These are phyloP conservation scores for Typhlichthys eigenmanni DNA, from an alignment of 2,797 vertebrate species.

Conservation along the genomic window DNA sequence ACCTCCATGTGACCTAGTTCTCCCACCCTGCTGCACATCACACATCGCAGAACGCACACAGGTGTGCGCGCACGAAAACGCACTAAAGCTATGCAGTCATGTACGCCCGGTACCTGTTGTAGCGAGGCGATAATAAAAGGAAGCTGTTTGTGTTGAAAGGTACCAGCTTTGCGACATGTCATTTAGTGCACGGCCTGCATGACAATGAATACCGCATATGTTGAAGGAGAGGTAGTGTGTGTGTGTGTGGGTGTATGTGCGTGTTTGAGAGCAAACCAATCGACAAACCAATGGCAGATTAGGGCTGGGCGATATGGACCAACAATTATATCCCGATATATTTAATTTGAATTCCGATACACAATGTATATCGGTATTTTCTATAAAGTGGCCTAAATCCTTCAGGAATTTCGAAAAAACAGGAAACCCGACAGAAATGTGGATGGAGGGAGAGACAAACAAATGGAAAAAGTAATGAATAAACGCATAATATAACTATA, in stretches of 20 bases:
- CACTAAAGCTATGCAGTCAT: slow-evolving; percentile 11
- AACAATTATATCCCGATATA: too few relatives aligned
- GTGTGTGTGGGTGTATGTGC: slow-evolving; percentile 5
- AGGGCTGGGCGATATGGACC: too few relatives aligned
- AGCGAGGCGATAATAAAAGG: slow-evolving; percentile 37
- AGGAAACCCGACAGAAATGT: too few relatives aligned
- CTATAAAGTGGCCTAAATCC: too few relatives aligned
- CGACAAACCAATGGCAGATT: slow-evolving; percentile 2
- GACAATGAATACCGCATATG: slow-evolving; percentile 13
- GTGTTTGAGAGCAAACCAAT: slow-evolving; percentile 13
- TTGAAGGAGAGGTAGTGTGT: slow-evolving; percentile 15
- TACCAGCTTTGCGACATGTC: slow-evolving; percentile 31
- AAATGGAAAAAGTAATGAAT: too few relatives aligned
- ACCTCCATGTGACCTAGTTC: slow-evolving; percentile 71
- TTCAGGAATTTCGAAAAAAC: too few relatives aligned
- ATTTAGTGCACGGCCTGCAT: slow-evolving; percentile 10
- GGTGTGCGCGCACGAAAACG: slow-evolving; percentile 35
- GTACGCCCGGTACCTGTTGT: slow-evolving; percentile 36
- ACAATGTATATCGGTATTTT: too few relatives aligned
- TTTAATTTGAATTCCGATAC: too few relatives aligned
- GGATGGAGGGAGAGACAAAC: too few relatives aligned
- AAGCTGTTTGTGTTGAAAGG: slow-evolving; percentile 53
- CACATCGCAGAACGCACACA: slow-evolving; percentile 50
- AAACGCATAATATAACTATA: too few relatives aligned
- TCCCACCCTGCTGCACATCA: slow-evolving; percentile 65